These are phyloP conservation scores for Columba guinea DNA, from an alignment of 2,797 vertebrate species.

Conservation along the genomic window DNA sequence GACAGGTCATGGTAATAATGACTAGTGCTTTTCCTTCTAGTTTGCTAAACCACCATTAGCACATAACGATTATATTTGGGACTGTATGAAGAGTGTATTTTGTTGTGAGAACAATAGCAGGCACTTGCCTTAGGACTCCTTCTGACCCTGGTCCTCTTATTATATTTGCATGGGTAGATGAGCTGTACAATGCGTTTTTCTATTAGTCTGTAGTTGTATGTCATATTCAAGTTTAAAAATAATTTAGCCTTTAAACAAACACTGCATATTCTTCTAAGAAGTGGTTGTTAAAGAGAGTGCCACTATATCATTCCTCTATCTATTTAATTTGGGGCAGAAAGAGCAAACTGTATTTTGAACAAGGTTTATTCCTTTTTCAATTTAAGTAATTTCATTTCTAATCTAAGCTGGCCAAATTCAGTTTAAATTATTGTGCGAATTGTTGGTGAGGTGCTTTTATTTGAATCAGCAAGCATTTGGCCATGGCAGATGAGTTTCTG, in stretches of 20 bases:
- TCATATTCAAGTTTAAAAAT: constrained; percentile 25
- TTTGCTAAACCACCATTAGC: not conserved
- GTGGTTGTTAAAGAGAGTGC: constrained; percentile 43
- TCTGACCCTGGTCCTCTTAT: not conserved
- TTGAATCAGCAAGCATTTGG: constrained; percentile 66
- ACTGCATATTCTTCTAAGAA: constrained; percentile 9
- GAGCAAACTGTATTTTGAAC: constrained; percentile 17
- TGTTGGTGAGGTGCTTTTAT: constrained; percentile 52
- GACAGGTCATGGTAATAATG: not conserved
- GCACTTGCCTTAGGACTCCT: not conserved
- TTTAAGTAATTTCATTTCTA: constrained; percentile 61
- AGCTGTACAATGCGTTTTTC: not conserved
- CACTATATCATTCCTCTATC: constrained; percentile 11
- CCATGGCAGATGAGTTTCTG: constrained; percentile 33
- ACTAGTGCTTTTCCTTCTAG: not conserved
- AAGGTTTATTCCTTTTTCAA: constrained; percentile 51
- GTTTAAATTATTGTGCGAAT: constrained; percentile 58
- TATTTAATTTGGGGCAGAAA: constrained; percentile 41
- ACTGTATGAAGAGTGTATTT: not conserved
- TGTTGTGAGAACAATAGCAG: not conserved
- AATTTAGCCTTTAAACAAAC: constrained; percentile 29
- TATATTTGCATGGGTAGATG: not conserved
- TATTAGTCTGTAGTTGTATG: not conserved
- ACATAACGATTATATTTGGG: not conserved
- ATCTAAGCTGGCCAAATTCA: constrained; percentile 44